Evolutionary conservation across 2,888 invertebrate genomes (phyloP), one percentile per base, ranked within the genome.

Genomic region (Eupithecia exiguata): DNA sequence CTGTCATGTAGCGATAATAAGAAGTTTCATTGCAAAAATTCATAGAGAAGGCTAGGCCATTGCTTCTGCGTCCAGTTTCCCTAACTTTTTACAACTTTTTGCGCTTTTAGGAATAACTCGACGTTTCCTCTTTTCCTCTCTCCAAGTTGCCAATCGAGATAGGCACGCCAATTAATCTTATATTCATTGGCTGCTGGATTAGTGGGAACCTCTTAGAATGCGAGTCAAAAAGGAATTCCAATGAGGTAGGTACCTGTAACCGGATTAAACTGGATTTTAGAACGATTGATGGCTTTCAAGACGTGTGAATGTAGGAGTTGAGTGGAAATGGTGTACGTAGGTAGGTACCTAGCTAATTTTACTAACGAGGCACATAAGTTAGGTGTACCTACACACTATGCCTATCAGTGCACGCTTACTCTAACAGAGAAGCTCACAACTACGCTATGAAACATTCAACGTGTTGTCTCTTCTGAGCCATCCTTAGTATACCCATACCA

Each of bases 101-200:
- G 25, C 25, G 25, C 25, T 25, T 53, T 16, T 10, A 53, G 21
- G 21, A 53, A 58, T 62, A 68, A 30, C 43, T 68, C 30, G 53
- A 46, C 68, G 10, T n/a, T n/a, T 16, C 30, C 35, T 35, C 36
- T 16, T 25, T 53, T 35, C 16, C 58, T 65, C 18, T 66, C 66
- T 71, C 75, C 38, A 53, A 53, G 5, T 10, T 74, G 71, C 79
- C 79, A 82, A 86, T 81, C 82, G 80, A 82, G 83, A 84, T 84
- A 84, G 82, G 84, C 81, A 77, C 78, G 75, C 84, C 84, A 85
- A 87, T 87, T 87, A 87, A 86, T 87, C 86, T 86, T 83, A 85
- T 83, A 87, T 86, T 87, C 86, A 87, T 87, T 87, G 87, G 86
- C 83, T 85, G 80, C 80, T 77, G 83, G 86, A 87, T 87, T 87